Percentiles rank a stretch among this genome's conserved stretches.
These are phyloP conservation scores for Drosophila cognata DNA, from an alignment of 2,888 invertebrate genomes.

Conservation along the genomic window DNA sequence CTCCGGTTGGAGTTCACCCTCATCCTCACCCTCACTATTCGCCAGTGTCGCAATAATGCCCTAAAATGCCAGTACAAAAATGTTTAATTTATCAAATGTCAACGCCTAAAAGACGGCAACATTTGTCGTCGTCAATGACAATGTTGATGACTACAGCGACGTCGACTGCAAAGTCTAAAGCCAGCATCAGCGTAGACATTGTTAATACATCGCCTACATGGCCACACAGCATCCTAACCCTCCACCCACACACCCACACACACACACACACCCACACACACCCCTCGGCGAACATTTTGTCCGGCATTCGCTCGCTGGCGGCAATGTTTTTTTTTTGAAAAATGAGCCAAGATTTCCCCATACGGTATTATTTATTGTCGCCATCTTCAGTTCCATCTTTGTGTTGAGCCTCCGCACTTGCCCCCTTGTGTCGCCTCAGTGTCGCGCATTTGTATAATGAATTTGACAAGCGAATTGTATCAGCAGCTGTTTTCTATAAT, in stretches of 20 bases:
- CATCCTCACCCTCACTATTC: neutral
- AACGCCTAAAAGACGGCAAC: constrained; percentile 79
- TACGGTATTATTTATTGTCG: constrained; percentile 72
- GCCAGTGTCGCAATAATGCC: constrained; percentile 24
- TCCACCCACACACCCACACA: neutral
- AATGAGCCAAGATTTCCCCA: constrained; percentile 71
- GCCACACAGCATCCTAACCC: neutral
- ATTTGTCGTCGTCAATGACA: constrained; percentile 80
- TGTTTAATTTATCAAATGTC: constrained; percentile 81
- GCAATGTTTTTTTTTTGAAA: constrained; percentile 77
- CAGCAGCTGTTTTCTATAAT: constrained; percentile 60
- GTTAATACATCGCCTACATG: constrained; percentile 56
- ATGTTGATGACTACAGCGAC: constrained; percentile 66
- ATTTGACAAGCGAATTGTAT: constrained; percentile 61
- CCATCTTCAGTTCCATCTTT: constrained; percentile 34
- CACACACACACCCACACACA: neutral
- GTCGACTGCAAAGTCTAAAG: constrained; percentile 34
- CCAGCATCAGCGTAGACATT: constrained; percentile 43
- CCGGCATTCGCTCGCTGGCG: constrained; percentile 48
- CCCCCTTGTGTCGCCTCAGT: constrained; percentile 9
- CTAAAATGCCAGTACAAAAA: constrained; percentile 62
- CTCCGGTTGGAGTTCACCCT: neutral
- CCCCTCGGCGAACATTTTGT: constrained; percentile 10
- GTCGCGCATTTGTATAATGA: constrained; percentile 69
- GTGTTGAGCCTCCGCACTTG: neutral